Evolutionary conservation across 2,113 vertebrate species (phyloP).

Genomic region (Cyprinodon brontotheroides): DNA sequence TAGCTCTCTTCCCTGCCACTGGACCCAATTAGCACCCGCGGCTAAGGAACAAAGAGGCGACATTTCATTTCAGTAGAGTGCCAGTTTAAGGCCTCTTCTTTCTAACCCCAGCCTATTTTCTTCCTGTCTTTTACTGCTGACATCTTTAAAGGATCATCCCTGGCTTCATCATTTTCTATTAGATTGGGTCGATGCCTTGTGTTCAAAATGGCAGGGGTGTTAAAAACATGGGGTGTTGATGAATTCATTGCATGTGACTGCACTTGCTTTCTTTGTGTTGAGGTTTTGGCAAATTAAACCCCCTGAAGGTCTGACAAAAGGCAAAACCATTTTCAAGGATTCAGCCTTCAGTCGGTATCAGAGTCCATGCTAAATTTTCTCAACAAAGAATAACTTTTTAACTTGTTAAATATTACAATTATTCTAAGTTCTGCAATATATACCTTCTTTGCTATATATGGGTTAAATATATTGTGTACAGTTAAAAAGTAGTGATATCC

Average conservation of each 20-base stretch:
- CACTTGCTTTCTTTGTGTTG: constrained; percentile 67
- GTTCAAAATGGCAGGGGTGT: constrained; percentile 67
- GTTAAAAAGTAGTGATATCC: no score
- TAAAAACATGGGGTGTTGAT: constrained; percentile 78
- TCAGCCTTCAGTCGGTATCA: constrained; percentile 12
- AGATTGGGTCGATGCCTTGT: constrained; percentile 73
- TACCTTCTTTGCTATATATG: not conserved
- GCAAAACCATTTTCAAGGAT: constrained; percentile 55
- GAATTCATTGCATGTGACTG: constrained; percentile 79
- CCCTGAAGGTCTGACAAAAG: constrained; percentile 59
- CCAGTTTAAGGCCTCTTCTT: constrained; percentile 78
- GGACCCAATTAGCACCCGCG: constrained; percentile 76
- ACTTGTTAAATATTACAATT: not conserved
- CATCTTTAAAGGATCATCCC: constrained; percentile 73
- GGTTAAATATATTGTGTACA: not conserved
- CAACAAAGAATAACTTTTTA: constrained; percentile 19
- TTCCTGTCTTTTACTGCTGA: constrained; percentile 77
- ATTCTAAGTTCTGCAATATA: not conserved
- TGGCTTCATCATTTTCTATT: constrained; percentile 67
- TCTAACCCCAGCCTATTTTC: constrained; percentile 59
- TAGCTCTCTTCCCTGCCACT: constrained; percentile 69
- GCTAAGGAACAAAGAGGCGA: constrained; percentile 75
- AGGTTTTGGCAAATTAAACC: constrained; percentile 69
- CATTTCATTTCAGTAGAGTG: constrained; percentile 78
- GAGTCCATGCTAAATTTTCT: constrained; percentile 31